Evolutionary conservation across 2,797 vertebrate genomes (phyloP).

Genomic region (Allobates femoralis): DNA sequence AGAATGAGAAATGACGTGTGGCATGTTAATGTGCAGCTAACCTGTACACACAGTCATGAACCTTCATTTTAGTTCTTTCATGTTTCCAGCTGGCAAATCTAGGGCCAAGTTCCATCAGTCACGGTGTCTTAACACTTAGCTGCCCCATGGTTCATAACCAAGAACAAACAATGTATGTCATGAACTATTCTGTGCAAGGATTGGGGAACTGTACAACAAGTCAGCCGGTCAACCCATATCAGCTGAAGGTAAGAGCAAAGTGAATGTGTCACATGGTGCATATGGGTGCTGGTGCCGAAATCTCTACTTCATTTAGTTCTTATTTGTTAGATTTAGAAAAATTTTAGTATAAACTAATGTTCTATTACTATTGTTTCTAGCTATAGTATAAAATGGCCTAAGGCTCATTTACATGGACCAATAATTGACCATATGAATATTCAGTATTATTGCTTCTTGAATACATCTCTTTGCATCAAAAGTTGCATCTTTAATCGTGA

Average conservation of each 20-base stretch:
- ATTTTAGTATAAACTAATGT: no score
- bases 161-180: conserved; percentile 84
- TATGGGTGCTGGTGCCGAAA: not conserved
- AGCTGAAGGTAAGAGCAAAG: conserved; percentile 78
- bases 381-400: no score
- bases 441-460: no score
- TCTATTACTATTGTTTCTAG: no score
- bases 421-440: no score
- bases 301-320: no score
- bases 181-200: conserved; percentile 79
- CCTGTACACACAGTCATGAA: not conserved
- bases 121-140: conserved; percentile 81
- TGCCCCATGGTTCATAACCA: conserved; percentile 82
- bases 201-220: conserved; percentile 85
- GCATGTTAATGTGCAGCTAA: not conserved
- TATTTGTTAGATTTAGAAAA: no score
- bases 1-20: not conserved
- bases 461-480: no score
- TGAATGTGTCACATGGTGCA: not conserved
- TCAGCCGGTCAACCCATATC: conserved; percentile 76
- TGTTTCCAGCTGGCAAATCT: conserved; percentile 86
- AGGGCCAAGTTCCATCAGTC: conserved; percentile 89
- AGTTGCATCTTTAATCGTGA: no score
- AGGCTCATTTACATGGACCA: no score
- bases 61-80: not conserved